These are phyloP conservation scores for Dorcus parallelipipedus DNA, from an alignment of 2,888 invertebrate genomes.

Conservation along the genomic window DNA sequence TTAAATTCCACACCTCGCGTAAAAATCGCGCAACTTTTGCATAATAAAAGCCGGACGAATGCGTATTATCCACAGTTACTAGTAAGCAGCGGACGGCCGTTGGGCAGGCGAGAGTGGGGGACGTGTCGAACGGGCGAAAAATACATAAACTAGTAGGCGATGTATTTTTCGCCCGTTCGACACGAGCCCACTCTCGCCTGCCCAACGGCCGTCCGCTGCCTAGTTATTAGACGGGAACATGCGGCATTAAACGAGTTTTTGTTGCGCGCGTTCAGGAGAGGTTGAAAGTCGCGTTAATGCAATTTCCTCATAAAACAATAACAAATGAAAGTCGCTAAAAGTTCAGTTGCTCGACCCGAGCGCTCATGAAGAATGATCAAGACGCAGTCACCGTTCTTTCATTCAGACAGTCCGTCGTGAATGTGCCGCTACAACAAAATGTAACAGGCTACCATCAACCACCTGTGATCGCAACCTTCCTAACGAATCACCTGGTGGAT, in stretches of 20 bases:
- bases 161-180: too few relatives aligned
- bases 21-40: not conserved
- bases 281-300: not conserved
- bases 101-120: too few relatives aligned
- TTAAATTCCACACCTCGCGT: not conserved
- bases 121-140: too few relatives aligned
- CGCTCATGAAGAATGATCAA: not conserved
- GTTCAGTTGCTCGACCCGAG: not conserved
- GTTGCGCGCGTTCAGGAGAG: not conserved
- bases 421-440: too few relatives aligned
- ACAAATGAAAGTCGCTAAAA: slow-evolving; percentile 1
- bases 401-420: too few relatives aligned
- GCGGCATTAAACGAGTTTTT: not conserved
- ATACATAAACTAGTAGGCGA: too few relatives aligned
- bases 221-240: not conserved
- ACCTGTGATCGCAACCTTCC: not conserved
- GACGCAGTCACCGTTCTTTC: too few relatives aligned
- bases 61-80: not conserved
- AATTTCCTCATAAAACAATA: not conserved
- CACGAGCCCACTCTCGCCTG: too few relatives aligned
- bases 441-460: not conserved
- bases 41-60: not conserved
- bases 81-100: too few relatives aligned
- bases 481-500: too few relatives aligned
- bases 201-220: too few relatives aligned